Evolutionary conservation across 2,797 vertebrate species (phyloP), one percentile per base, ranked within the genome.

Genomic region (Peromyscus eremicus): DNA sequence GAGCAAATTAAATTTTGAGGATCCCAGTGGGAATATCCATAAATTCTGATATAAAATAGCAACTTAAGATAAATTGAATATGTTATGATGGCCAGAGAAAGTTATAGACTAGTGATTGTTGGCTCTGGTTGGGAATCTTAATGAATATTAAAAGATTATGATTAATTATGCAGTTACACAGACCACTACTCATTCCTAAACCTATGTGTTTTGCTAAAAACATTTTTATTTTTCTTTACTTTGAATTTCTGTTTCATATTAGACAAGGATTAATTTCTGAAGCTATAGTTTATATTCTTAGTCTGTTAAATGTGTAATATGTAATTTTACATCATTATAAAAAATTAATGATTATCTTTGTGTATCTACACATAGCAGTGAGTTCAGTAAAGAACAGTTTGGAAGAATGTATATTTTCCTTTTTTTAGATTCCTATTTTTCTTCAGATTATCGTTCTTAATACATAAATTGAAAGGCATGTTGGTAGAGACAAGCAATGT

Each of bases 1-100:
- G 97, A 98, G 97, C 96, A 96, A 86, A 97, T 80, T 94, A 95
- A 68, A 86, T 71, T 97, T 94, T 89, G 94, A 97, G 94, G 27
- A 88, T 73, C 94, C 90, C 79, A 46, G 27, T 57, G 96, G 95
- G 95, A 93, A 93, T 93, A 96, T 85, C 52, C 12, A 6, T 79
- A 92, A 93, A 8, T 92, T 96, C 68, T 96, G n/a, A 62, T 64
- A 75, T 86, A 91, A 93, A 90, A 90, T 79, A 94, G 92, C 84
- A 96, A 93, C 83, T 89, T 77, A 96, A 92, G 89, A 94, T 80
- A 92, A 85, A 76, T 83, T 55, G 55, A 87, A 34, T 91, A 86
- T 94, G 37, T 25, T 95, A 52, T 92, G 25, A 82, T 81, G 75
- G 57, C 57, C 71, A 23, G 37, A 62, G 57, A 49, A 92, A 93